These are phyloP conservation scores for Spisula subtruncata DNA, from an alignment of 2,888 invertebrate species.

Conservation along the genomic window DNA sequence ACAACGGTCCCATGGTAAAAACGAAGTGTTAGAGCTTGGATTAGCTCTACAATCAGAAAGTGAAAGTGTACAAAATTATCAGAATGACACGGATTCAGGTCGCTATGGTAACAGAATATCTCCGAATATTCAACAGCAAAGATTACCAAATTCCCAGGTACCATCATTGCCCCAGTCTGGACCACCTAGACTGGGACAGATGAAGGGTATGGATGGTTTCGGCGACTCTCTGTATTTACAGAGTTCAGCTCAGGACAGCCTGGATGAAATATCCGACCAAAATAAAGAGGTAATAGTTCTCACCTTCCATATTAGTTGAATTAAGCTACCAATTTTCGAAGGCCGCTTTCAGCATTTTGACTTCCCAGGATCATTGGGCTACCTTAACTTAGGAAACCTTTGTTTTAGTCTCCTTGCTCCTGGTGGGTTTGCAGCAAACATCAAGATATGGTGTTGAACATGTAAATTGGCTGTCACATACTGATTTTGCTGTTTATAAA, in stretches of 20 bases:
- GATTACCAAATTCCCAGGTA: slow-evolving; percentile 52
- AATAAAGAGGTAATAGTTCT: slow-evolving; percentile 68
- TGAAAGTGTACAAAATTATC: slow-evolving; percentile 78
- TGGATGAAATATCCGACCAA: slow-evolving; percentile 61
- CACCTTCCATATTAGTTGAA: too few species aligned
- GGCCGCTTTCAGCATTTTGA: too few species aligned
- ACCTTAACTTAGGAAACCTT: too few species aligned
- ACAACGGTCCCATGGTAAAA: slow-evolving; percentile 72
- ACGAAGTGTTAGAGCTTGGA: slow-evolving; percentile 80
- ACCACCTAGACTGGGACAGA: slow-evolving; percentile 57
- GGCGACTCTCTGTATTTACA: slow-evolving; percentile 63
- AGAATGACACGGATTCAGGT: slow-evolving; percentile 85
- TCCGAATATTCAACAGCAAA: slow-evolving; percentile 63
- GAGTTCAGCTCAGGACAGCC: slow-evolving; percentile 56
- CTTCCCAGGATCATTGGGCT: too few species aligned
- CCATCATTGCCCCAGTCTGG: slow-evolving; percentile 69
- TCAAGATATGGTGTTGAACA: too few species aligned
- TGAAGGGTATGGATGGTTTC: slow-evolving; percentile 68
- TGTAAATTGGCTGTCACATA: too few species aligned
- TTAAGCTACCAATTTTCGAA: too few species aligned
- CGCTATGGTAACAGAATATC: slow-evolving; percentile 65
- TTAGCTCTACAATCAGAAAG: slow-evolving; percentile 82
- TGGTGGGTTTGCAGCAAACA: too few species aligned
- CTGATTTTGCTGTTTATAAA: too few species aligned
- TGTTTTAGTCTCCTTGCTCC: too few species aligned